These are phyloP conservation scores for Dryobota labecula DNA, from an alignment of 2,888 invertebrate species.

Conservation along the genomic window DNA sequence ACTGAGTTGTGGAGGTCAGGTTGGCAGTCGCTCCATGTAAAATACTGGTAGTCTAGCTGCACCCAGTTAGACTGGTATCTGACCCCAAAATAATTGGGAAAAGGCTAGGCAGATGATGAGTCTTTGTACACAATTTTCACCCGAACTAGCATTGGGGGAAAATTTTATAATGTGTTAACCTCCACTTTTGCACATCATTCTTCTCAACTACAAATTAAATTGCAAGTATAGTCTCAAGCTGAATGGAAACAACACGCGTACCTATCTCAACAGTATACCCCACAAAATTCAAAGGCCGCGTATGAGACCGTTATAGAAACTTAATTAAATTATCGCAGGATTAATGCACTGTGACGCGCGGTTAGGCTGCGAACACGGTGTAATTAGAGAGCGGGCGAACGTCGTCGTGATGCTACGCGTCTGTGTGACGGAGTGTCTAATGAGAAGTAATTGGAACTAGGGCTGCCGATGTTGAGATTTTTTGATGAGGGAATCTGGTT, in stretches of 20 bases:
- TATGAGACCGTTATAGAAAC: slow-evolving; percentile 48
- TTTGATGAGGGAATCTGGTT: slow-evolving; percentile 1
- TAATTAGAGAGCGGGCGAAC: slow-evolving; percentile 52
- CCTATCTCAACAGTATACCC: neutral
- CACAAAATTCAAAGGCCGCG: slow-evolving; percentile 13
- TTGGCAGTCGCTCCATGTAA: too few relatives aligned
- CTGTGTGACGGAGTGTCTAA: slow-evolving; percentile 47
- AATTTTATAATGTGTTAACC: too few relatives aligned
- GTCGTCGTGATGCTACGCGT: slow-evolving; percentile 34
- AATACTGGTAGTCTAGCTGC: too few relatives aligned
- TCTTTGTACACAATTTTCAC: neutral
- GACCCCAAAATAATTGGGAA: too few relatives aligned
- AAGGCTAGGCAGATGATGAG: too few relatives aligned
- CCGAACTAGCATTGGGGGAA: too few relatives aligned
- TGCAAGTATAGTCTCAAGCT: neutral
- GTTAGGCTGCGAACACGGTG: slow-evolving; percentile 46
- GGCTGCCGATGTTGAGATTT: slow-evolving; percentile 28
- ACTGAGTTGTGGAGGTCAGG: too few relatives aligned
- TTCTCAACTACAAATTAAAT: neutral
- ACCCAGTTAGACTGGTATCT: too few relatives aligned
- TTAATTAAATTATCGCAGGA: slow-evolving; percentile 51
- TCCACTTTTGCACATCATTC: neutral
- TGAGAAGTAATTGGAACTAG: slow-evolving; percentile 48
- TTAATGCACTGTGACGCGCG: slow-evolving; percentile 51
- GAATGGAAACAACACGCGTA: slow-evolving; percentile 12